Conservation (phyloP, 2,113 vertebrate genomes). For the Tricholaema leucomelas region DNA sequence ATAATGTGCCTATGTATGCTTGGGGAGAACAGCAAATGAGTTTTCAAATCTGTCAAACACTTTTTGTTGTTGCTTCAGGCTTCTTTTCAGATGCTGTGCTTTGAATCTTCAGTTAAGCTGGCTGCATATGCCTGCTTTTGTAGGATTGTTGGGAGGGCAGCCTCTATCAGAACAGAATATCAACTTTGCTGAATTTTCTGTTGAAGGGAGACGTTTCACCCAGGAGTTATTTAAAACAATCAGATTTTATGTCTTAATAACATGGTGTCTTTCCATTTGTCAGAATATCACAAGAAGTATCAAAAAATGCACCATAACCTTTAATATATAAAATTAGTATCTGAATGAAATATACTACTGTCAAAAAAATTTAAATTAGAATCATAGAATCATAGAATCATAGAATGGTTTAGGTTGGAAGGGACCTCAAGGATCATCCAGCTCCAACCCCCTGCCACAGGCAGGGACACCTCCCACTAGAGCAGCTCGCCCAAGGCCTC, state of each 20-base stretch:
- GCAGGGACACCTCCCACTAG: too few relatives aligned
- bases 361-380: neutral
- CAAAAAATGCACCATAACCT: neutral
- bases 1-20: neutral
- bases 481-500: too few relatives aligned
- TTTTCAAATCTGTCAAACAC: neutral
- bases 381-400: too few relatives aligned
- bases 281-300: neutral
- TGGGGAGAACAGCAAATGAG: neutral
- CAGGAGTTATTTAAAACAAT: neutral
- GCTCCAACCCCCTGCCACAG: too few relatives aligned
- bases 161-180: neutral
- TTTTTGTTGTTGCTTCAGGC: neutral
- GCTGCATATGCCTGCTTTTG: rapidly evolving
- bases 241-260: neutral
- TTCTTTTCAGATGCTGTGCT: neutral
- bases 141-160: rapidly evolving
- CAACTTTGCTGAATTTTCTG: neutral
- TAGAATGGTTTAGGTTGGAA: too few relatives aligned
- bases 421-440: too few relatives aligned
- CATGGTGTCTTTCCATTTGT: neutral
- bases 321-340: neutral
- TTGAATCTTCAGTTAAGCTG: neutral
- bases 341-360: neutral
- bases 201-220: neutral